A percentile compares a stretch with the other conserved stretches of the same genome.
These are phyloP conservation scores for Apteryx mantelli DNA, from an alignment of 2,113 vertebrate species.

Conservation along the genomic window DNA sequence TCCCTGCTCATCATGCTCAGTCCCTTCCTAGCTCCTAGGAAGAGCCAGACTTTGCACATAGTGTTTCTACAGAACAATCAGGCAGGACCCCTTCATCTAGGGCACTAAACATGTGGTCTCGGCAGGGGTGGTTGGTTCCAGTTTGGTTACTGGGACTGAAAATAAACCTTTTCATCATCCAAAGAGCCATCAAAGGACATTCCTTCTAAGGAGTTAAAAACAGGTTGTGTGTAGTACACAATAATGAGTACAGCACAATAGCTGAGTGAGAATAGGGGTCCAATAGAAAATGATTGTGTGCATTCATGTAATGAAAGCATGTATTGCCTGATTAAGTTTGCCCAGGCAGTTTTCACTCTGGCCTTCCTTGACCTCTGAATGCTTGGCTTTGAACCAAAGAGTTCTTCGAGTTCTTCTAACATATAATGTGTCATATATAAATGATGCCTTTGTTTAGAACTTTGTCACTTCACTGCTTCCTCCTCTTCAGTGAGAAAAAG, in stretches of 20 bases:
- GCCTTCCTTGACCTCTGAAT: neutral
- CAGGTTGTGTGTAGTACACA: neutral
- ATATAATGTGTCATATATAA: conserved; percentile 37
- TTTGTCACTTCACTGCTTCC: conserved; percentile 20
- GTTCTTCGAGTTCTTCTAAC: conserved; percentile 22
- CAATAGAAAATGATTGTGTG: neutral
- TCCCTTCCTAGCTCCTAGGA: neutral
- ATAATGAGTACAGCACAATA: neutral
- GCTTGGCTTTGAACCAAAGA: conserved; percentile 38
- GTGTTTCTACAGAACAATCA: neutral
- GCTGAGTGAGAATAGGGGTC: neutral
- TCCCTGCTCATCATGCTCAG: neutral
- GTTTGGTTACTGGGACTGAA: neutral
- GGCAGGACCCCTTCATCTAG: neutral
- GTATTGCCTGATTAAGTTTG: conserved; percentile 27
- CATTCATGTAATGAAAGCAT: conserved; percentile 13
- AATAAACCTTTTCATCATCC: neutral
- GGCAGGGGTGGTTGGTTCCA: neutral
- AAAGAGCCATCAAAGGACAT: neutral
- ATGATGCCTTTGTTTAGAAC: conserved; percentile 44
- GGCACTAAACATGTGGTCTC: neutral
- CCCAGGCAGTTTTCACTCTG: neutral
- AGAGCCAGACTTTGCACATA: neutral
- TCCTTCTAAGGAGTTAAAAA: neutral
- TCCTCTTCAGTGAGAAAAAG: neutral